Evolutionary conservation across 1,140 invertebrate genomes (phyloP).

Genomic region (Pachypsylla venusta): DNA sequence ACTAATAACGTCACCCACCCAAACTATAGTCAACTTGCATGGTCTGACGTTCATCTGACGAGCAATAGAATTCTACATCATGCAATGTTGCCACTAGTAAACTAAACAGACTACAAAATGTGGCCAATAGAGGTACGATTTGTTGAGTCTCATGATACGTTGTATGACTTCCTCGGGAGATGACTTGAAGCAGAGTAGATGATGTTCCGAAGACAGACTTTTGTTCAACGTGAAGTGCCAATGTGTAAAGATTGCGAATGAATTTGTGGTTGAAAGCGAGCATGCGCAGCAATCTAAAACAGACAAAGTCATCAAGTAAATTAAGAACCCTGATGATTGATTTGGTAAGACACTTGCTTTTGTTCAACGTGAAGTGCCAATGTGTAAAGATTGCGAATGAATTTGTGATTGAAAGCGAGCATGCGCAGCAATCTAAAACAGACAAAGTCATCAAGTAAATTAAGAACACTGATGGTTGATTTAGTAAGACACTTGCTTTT

Average conservation of each 20-base stretch:
- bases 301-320: conserved; percentile 14
- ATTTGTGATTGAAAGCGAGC: conserved; percentile 66
- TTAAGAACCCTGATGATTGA: too few species aligned
- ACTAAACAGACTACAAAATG: conserved; percentile 73
- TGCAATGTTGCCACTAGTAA: conserved; percentile 70
- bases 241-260: conserved; percentile 61
- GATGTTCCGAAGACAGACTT: conserved; percentile 45
- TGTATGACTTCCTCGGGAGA: conserved; percentile 50
- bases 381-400: conserved; percentile 66
- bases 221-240: conserved; percentile 36
- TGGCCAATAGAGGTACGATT: conserved; percentile 62
- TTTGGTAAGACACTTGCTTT: too few species aligned
- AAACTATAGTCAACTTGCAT: too few species aligned
- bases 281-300: conserved; percentile 61
- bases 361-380: conserved; percentile 37
- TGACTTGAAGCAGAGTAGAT: conserved; percentile 48
- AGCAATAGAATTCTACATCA: conserved; percentile 63
- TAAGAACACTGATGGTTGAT: too few species aligned
- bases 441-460: conserved; percentile 13
- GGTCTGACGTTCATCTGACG: conserved; percentile 10
- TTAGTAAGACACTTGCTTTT: too few species aligned
- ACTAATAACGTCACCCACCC: too few species aligned
- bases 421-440: conserved; percentile 61
- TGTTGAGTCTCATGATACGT: conserved; percentile 45
- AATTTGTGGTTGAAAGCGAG: conserved; percentile 71